Conservation (phyloP, 2,888 invertebrate genomes). For the Tipula confusa region DNA sequence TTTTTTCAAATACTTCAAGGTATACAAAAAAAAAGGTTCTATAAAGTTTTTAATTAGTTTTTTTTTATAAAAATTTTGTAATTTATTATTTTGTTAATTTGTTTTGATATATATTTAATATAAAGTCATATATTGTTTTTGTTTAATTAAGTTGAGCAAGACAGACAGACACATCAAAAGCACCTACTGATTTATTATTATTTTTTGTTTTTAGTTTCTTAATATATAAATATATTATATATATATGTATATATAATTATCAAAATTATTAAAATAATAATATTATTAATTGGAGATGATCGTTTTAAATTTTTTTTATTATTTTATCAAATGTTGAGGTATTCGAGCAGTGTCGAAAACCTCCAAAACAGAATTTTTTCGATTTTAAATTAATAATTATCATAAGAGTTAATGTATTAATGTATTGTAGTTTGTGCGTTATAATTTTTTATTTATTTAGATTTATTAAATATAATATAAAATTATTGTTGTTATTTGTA, state of each 20-base stretch:
- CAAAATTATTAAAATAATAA: not conserved
- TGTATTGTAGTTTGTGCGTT: not conserved
- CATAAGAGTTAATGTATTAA: conserved; percentile 4
- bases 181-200: conserved; percentile 30
- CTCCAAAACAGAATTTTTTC: not conserved
- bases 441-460: not conserved
- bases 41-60: not conserved
- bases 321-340: not conserved
- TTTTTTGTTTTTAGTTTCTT: not conserved
- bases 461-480: not conserved
- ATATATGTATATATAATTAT: not conserved
- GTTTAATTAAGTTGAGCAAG: conserved; percentile 27
- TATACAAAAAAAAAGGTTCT: conserved; percentile 16
- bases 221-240: not conserved
- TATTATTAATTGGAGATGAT: not conserved
- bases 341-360: not conserved
- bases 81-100: conserved; percentile 26
- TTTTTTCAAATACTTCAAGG: not conserved
- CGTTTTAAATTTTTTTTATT: no score
- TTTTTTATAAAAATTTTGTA: not conserved
- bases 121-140: not conserved
- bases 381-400: not conserved
- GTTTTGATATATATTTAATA: conserved; percentile 21
- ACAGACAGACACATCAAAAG: conserved; percentile 30
- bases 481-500: not conserved